These are phyloP conservation scores for Limnephilus rhombicus DNA, from an alignment of 2,888 invertebrate species.

Conservation along the genomic window DNA sequence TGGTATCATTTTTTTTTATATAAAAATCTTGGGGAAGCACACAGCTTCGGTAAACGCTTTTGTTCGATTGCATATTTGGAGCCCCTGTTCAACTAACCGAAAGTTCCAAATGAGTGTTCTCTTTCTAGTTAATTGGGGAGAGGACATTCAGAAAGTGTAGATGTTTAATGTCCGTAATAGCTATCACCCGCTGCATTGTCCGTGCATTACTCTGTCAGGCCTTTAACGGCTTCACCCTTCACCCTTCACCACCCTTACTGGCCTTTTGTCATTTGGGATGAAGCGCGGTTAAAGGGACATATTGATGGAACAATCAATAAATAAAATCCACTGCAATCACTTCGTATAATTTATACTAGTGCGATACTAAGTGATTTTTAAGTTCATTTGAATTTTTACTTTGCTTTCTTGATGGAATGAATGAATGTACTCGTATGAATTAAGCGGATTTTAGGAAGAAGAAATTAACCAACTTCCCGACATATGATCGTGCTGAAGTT, in stretches of 20 bases:
- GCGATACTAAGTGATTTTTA: no score
- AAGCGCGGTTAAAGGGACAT: background rate
- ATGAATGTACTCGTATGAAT: no score
- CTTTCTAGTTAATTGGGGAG: slow-evolving; percentile 26
- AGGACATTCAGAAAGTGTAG: slow-evolving; percentile 19
- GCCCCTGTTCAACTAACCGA: slow-evolving; percentile 5
- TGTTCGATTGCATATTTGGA: background rate
- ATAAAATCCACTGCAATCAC: background rate
- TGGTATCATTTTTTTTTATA: no score
- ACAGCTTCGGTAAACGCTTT: background rate
- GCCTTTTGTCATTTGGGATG: background rate
- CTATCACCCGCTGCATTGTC: slow-evolving; percentile 24
- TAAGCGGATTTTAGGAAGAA: no score
- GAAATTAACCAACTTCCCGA: no score
- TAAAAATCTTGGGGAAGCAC: no score
- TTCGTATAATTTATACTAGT: background rate
- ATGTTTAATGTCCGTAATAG: slow-evolving; percentile 39
- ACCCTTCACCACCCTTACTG: background rate
- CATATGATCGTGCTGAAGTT: no score
- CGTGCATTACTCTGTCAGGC: slow-evolving; percentile 26
- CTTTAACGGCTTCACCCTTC: slow-evolving; percentile 13
- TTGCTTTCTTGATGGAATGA: no score
- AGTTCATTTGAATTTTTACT: no score
- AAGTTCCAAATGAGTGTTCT: slow-evolving; percentile 31
- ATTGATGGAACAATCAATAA: background rate